A percentile compares a stretch with the other conserved stretches of the same genome.
Evolutionary conservation across 2,113 vertebrate species (phyloP).

Genomic region (Campylorhamphus procurvoides): DNA sequence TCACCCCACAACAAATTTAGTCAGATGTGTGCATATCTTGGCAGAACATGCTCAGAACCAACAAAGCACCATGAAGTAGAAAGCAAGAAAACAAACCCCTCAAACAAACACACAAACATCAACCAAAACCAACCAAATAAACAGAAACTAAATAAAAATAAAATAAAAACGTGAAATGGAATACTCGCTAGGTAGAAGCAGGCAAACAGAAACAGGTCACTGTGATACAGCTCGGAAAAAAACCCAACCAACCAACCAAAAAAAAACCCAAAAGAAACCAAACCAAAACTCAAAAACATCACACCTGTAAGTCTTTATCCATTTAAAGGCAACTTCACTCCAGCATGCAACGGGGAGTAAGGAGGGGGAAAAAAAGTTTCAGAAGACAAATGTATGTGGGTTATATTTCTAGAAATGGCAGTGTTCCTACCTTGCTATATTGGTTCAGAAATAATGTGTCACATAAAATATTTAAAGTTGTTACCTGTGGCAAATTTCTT

Average conservation of each 20-base stretch:
- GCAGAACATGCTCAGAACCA: background rate
- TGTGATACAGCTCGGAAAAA: background rate
- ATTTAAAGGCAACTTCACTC: background rate
- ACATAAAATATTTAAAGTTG: background rate
- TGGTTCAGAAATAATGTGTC: background rate
- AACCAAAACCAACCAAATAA: background rate
- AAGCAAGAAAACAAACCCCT: background rate
- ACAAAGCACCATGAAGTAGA: background rate
- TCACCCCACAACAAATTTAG: background rate
- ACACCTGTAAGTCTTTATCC: background rate
- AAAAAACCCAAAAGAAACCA: background rate
- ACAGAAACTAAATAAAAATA: background rate
- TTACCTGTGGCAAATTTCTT: background rate
- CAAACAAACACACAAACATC: background rate
- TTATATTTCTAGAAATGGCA: background rate
- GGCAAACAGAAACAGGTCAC: background rate
- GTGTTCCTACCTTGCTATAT: background rate
- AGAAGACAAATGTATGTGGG: background rate
- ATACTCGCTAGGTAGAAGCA: background rate
- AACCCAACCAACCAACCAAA: background rate
- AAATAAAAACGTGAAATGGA: background rate
- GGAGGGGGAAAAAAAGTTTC: background rate
- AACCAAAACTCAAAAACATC: background rate
- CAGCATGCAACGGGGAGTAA: fast-evolving
- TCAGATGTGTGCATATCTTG: background rate